phyloP scores from a whole-genome alignment of 2,113 vertebrate species.

The Empidonax traillii region DNA sequence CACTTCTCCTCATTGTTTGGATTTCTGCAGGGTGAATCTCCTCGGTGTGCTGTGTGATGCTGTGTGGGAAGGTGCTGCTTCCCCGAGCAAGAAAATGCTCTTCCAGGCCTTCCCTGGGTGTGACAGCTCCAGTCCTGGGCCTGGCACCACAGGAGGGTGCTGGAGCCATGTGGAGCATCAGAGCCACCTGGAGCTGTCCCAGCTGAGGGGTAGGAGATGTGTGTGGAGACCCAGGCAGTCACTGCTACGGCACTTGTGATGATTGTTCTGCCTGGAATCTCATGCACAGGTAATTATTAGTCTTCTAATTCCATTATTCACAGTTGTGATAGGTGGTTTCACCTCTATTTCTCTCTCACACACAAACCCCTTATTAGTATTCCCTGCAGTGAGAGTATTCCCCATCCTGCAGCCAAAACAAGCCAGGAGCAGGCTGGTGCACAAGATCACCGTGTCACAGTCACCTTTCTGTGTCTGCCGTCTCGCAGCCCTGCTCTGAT shows the following conservation, averaged over 20 bases:
- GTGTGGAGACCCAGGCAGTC: neutral
- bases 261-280: conserved; percentile 35
- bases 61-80: neutral
- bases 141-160: neutral
- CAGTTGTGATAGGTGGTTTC: conserved; percentile 57
- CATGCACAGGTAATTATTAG: conserved; percentile 49
- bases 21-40: neutral
- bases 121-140: neutral
- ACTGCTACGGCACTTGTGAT: neutral
- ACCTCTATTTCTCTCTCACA: conserved; percentile 8
- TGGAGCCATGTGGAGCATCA: accelerated
- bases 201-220: neutral
- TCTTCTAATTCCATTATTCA: conserved; percentile 26
- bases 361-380: conserved; percentile 30
- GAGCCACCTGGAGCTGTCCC: accelerated
- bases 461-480: neutral
- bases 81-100: neutral
- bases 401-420: neutral
- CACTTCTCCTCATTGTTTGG: neutral
- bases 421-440: neutral
- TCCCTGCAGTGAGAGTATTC: neutral
- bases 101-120: neutral
- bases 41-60: accelerated
- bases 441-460: neutral
- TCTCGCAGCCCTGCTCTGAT: neutral